Percentiles rank a stretch among this genome's conserved stretches.
Evolutionary conservation across 2,888 invertebrate species (phyloP).

Genomic region (Biston betularia): DNA sequence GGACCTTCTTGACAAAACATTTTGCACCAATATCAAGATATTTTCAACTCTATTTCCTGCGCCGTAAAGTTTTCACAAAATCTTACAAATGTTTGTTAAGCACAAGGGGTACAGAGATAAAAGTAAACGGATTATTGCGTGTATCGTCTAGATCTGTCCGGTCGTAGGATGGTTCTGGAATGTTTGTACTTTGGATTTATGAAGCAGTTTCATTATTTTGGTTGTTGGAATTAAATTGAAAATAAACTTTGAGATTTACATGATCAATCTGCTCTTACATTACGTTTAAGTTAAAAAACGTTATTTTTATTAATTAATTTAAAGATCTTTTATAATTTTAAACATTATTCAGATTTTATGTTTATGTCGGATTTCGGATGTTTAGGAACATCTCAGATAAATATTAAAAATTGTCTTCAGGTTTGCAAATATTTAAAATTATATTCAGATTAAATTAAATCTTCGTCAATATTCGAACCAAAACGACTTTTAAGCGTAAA

Average conservation of each 20-base stretch:
- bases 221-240: conserved; percentile 43
- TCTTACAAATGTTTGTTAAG: conserved; percentile 52
- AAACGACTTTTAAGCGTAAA: too few species aligned
- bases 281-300: not conserved
- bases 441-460: too few species aligned
- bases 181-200: conserved; percentile 38
- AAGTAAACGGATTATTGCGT: conserved; percentile 84
- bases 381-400: too few species aligned
- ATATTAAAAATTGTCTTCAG: too few species aligned
- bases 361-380: too few species aligned
- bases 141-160: conserved; percentile 74
- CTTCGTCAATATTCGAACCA: too few species aligned
- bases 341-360: too few species aligned
- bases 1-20: conserved; percentile 58
- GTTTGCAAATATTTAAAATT: too few species aligned
- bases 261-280: not conserved
- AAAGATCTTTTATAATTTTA: too few species aligned
- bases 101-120: conserved; percentile 78
- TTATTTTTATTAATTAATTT: not conserved
- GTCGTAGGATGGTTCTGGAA: conserved; percentile 38
- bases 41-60: conserved; percentile 27
- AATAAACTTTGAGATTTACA: conserved; percentile 7
- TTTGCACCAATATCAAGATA: conserved; percentile 21
- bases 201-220: conserved; percentile 46
- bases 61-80: conserved; percentile 35